A percentile compares a stretch with the other conserved stretches of the same genome.
Conservation (phyloP, 2,797 vertebrate genomes). For the Dicrostonyx torquatus region DNA sequence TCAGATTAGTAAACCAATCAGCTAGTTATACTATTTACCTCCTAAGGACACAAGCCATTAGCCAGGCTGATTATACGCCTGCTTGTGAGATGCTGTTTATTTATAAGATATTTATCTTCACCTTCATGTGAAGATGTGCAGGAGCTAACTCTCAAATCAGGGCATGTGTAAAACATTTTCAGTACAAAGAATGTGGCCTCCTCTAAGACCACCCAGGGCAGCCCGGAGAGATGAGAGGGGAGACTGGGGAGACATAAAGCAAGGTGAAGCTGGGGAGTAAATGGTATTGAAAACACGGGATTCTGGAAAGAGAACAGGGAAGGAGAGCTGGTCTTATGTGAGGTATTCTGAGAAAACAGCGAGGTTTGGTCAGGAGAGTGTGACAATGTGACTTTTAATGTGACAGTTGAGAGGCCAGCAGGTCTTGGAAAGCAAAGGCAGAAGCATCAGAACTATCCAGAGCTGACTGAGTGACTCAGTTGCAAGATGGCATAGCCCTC, state of each 20-base stretch:
- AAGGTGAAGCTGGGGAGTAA: background rate
- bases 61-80: background rate
- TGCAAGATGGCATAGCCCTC: background rate
- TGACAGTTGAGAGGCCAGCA: background rate
- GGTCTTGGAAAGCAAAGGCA: background rate
- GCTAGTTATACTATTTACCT: constrained; percentile 11
- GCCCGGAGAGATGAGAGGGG: background rate
- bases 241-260: background rate
- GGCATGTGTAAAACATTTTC: background rate
- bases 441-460: background rate
- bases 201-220: background rate
- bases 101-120: background rate
- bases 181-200: background rate
- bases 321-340: background rate
- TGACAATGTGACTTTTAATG: background rate
- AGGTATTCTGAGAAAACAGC: background rate
- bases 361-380: background rate
- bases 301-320: background rate
- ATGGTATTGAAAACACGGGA: too few relatives aligned
- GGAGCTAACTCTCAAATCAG: background rate
- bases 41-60: background rate
- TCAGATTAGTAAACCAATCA: background rate
- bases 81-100: background rate
- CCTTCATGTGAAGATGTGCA: background rate
- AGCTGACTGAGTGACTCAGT: background rate